Evolutionary conservation across 30 jellyfish, hydroid and myxozoan species (phyloP).

Genomic region (Pelagia noctiluca): DNA sequence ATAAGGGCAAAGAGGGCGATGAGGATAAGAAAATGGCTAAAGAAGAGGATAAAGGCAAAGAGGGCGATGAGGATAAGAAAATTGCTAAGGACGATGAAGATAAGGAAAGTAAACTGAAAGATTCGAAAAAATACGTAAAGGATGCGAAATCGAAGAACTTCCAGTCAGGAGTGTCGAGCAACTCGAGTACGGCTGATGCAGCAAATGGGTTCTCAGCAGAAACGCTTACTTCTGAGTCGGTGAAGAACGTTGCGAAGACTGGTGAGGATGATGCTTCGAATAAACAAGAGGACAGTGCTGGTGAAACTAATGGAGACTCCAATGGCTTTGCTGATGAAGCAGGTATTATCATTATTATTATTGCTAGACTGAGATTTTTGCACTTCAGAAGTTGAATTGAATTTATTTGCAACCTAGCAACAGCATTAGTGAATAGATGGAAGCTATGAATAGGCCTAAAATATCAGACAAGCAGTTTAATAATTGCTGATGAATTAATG

Average conservation of each 20-base stretch:
- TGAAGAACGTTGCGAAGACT: conserved; percentile 23
- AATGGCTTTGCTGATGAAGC: conserved; percentile 1
- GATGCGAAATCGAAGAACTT: not conserved
- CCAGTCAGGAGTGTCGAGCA: conserved; percentile 17
- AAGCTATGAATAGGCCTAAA: no score
- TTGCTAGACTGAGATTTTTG: no score
- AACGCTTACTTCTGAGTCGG: conserved; percentile 64
- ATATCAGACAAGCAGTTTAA: no score
- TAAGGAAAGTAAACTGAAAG: not conserved
- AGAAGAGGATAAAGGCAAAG: conserved; percentile 24
- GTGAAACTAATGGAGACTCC: conserved; percentile 29
- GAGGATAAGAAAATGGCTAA: not conserved
- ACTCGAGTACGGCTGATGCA: not conserved
- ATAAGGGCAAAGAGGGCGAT: not conserved
- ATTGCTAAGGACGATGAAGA: conserved; percentile 2
- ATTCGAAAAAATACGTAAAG: not conserved
- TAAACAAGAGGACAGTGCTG: not conserved
- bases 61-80: not conserved
- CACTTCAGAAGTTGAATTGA: no score
- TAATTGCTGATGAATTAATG: no score
- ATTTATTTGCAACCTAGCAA: no score
- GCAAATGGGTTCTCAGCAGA: conserved; percentile 54
- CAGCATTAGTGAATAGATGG: no score
- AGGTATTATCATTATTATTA: no score
- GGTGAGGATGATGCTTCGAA: conserved; percentile 12